Percentiles rank a stretch among this genome's conserved stretches.
Evolutionary conservation across 2,888 invertebrate species (phyloP).

Genomic region (Troides helena): DNA sequence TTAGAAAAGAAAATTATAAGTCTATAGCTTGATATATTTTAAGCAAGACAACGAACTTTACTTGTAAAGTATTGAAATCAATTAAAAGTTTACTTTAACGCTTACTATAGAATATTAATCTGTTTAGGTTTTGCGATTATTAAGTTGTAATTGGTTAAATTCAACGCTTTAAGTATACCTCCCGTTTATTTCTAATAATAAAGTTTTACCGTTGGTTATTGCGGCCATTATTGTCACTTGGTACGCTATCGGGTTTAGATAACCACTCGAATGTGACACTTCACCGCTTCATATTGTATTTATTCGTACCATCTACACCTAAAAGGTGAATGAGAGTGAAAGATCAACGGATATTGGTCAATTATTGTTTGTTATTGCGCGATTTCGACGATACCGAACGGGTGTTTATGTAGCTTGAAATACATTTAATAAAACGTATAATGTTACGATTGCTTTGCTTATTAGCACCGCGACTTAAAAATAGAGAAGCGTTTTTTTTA

Average conservation of each 20-base stretch:
- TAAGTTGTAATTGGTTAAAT: not conserved
- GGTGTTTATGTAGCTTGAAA: not conserved
- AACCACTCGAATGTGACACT: not conserved
- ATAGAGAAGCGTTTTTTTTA: not conserved
- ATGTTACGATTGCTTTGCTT: not conserved
- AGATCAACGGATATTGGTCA: not conserved
- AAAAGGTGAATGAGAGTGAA: not conserved
- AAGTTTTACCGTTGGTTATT: not conserved
- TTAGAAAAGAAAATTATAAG: too few relatives aligned
- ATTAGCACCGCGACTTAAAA: not conserved
- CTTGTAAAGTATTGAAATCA: too few relatives aligned
- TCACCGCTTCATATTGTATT: not conserved
- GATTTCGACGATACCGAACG: not conserved
- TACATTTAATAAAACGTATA: not conserved
- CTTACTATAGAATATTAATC: too few relatives aligned
- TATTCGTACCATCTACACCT: not conserved
- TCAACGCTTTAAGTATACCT: not conserved
- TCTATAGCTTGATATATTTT: too few relatives aligned
- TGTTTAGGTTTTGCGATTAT: too few relatives aligned
- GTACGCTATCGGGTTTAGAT: conserved; percentile 1
- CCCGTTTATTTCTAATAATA: not conserved
- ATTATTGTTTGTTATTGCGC: not conserved
- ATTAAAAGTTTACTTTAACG: too few relatives aligned
- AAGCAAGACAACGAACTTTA: too few relatives aligned
- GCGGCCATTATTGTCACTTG: not conserved